Evolutionary conservation across 1,140 invertebrate species (phyloP), one percentile per base, ranked within the genome.

Genomic region (Wasmannia auropunctata): DNA sequence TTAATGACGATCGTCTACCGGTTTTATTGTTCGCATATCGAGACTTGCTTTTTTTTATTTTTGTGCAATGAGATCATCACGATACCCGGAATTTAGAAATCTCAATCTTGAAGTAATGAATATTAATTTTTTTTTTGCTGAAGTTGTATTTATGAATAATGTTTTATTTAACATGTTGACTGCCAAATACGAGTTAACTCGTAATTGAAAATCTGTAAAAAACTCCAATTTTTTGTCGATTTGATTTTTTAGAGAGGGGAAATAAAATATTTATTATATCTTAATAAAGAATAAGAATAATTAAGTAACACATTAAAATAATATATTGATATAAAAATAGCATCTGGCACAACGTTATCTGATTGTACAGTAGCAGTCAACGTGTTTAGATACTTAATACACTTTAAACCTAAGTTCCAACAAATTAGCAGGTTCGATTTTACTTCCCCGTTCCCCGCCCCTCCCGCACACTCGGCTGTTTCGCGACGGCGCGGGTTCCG

Each of bases 401-500:
- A 7, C 11, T 76, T 0, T 37, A 31, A 67, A 67, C 22, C 2
- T 49, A 22, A 69, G 11, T 34, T 31, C 11, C 14, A 49, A 60
- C 51, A 31, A 74, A 83, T 74, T 83, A 83, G 51, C 51, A 2
- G 19, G 14, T 67, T 25, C 43, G 28, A 80, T 65, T 54, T 80
- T 19, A 80, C 16, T 11, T 7, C 0, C 25, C 14, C 58, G 37
- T 8, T 31, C 58, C 16, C n/a, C 60, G 37, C 7, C 7, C 19
- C 11, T 51, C 19, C 67, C 54, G 70, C 51, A 31, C 22, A 58
- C 56, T 22, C 14, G 25, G 40, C 56, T 77, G 63, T 72, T 37
- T 83, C 49, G 34, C 37, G n/a, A 60, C 40, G 34, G 60, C 69
- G 49, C 60, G 40, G 43, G 70, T 79, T 80, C 43, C 87, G 69